Base-by-base conservation (phyloP, 2,888 invertebrate genomes). In the Dastarcus helophoroides region DNA sequence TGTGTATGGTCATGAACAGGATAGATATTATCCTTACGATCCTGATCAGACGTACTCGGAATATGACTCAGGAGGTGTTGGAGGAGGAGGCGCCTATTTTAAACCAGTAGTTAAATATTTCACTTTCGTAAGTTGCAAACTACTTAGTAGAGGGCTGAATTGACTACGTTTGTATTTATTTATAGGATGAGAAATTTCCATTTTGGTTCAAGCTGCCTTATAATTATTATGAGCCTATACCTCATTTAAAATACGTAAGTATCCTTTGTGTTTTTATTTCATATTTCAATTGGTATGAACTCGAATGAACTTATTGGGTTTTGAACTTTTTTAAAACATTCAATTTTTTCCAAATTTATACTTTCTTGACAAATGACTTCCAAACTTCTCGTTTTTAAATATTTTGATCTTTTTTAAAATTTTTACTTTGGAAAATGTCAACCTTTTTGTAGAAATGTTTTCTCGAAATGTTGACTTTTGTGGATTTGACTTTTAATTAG, bases 141-240 rank as follows among this genome's bases (percentile, higher is more conserved):
- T 13, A 22, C 31, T 25, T 27, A 22, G 14, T 17, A 11, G 7
- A 11, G 8, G n/a, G 8, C 31, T 33, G 31, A 14, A n/a, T n/a
- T 36, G n/a, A 32, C 26, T 34, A 32, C 22, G 35, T 23, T 24
- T 41, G 39, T 35, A 32, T 32, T 36, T 38, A 32, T 37, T 52
- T 54, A 16, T 47, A 74, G 74, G 73, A 84, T 41, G 86, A 88
- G 52, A 68, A 76, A 37, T 77, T 76, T 62, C 86, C 86, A 1
- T 79, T 83, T 52, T 88, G 86, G 86, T 74, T 80, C 56, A 68
- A 66, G 28, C 69, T 72, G 41, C 75, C 76, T 0, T 71, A 75
- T 39, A 55, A 67, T 6, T 67, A 69, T 11, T 67, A 69, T 46
- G 69, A 69, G 7, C 64, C 69, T 14, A 58, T 79, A 42, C 84